Conservation (phyloP, 1,140 invertebrate species). For the Apocrypta bakeri region DNA sequence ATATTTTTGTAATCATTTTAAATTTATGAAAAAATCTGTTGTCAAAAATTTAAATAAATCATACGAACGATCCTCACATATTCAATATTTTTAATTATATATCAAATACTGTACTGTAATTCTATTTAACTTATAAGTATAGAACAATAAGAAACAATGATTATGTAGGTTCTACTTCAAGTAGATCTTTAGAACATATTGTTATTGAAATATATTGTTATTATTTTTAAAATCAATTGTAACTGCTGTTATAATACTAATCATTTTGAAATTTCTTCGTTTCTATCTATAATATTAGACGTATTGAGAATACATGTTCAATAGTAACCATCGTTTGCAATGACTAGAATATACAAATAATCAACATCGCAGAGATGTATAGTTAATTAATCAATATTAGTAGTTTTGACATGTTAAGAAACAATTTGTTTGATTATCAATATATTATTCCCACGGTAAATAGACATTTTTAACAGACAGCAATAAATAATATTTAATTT, state of each 20-base stretch:
- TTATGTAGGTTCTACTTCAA: background rate
- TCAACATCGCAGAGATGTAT: background rate
- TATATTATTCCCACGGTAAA: background rate
- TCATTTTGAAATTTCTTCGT: background rate
- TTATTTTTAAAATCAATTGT: conserved; percentile 4
- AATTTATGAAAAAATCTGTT: background rate
- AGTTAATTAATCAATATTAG: background rate
- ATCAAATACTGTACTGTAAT: background rate
- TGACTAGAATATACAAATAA: background rate
- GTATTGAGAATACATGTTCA: conserved; percentile 10
- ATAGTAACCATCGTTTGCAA: background rate
- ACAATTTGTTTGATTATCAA: background rate
- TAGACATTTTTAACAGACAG: background rate
- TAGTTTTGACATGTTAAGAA: background rate
- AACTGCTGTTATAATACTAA: conserved; percentile 8
- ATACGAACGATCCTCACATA: background rate
- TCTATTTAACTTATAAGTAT: background rate
- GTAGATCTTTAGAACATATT: background rate
- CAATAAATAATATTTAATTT: background rate
- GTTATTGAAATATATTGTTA: background rate
- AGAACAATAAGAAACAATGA: background rate
- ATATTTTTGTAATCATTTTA: background rate
- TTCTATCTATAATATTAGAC: conserved; percentile 5
- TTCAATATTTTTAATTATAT: background rate
- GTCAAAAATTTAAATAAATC: background rate